Evolutionary conservation across 2,113 vertebrate species (phyloP).

Genomic region (Promerops cafer): DNA sequence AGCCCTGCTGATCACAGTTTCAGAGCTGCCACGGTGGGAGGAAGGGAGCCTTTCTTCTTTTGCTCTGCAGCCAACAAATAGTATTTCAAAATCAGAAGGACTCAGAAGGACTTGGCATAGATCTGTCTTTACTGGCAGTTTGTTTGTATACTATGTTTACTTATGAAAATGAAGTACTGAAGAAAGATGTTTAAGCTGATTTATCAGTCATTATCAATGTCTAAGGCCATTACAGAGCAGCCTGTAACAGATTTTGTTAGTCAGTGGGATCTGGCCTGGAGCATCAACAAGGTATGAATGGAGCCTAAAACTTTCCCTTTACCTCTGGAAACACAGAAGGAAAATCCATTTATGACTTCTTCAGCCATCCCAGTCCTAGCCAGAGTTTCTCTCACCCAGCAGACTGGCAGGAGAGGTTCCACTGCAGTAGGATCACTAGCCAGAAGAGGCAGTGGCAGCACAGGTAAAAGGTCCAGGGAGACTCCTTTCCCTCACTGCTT

Average conservation of each 20-base stretch:
- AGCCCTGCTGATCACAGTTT: not conserved
- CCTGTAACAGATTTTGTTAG: not conserved
- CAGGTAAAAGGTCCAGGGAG: not conserved
- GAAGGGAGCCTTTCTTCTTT: not conserved
- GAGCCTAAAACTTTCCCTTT: not conserved
- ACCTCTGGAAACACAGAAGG: not conserved
- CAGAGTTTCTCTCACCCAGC: not conserved
- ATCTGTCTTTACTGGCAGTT: not conserved
- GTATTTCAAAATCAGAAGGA: slow-evolving; percentile 20
- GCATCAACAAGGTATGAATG: not conserved
- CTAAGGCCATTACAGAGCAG: not conserved
- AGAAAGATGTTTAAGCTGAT: not conserved
- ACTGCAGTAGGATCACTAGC: not conserved
- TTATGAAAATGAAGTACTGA: not conserved
- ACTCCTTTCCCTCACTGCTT: not conserved
- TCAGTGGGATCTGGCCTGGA: not conserved
- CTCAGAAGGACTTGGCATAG: not conserved
- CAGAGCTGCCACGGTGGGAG: not conserved
- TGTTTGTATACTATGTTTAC: not conserved
- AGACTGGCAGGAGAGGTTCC: not conserved
- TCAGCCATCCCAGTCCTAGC: too few relatives aligned
- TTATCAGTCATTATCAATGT: not conserved
- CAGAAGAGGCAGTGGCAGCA: slow-evolving; percentile 21
- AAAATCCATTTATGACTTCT: not conserved
- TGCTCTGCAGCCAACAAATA: not conserved